Conservation (phyloP, 1,140 invertebrate species). For the Potamilus streckersoni region DNA sequence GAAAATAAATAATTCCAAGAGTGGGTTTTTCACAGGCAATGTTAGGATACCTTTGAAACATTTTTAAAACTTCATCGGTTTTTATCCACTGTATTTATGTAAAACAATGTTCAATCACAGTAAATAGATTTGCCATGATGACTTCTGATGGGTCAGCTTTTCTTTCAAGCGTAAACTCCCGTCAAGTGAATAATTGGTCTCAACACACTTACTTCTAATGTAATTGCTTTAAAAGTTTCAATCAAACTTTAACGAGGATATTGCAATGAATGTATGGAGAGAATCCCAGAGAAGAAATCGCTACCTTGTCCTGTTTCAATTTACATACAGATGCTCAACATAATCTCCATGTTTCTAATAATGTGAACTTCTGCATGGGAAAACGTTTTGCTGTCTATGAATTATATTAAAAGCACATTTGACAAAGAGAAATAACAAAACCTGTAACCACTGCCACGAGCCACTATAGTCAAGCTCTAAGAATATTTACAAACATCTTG, state of each 20-base stretch:
- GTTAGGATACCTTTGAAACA: no score
- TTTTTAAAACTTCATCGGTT: no score
- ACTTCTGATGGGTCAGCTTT: no score
- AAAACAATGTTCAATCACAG: no score
- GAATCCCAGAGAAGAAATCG: conserved; percentile 35
- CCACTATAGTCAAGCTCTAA: background rate
- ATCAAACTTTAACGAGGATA: conserved; percentile 40
- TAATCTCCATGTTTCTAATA: conserved; percentile 39
- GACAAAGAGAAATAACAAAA: no score
- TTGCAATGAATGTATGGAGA: conserved; percentile 21
- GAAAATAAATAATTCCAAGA: no score
- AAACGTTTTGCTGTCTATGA: conserved; percentile 39
- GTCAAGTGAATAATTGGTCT: conserved; percentile 31
- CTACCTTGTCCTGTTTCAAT: conserved; percentile 30
- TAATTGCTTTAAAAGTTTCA: conserved; percentile 44
- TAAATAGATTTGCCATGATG: no score
- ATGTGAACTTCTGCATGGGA: conserved; percentile 52
- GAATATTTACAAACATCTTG: background rate
- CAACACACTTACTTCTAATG: conserved; percentile 19
- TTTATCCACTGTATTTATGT: no score
- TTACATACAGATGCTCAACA: conserved; percentile 23
- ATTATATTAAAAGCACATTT: conserved; percentile 39
- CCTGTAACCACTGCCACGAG: background rate
- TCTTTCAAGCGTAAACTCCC: background rate
- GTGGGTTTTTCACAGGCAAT: no score